Conservation (phyloP, 2,888 invertebrate species). For the Selenia dentaria region DNA sequence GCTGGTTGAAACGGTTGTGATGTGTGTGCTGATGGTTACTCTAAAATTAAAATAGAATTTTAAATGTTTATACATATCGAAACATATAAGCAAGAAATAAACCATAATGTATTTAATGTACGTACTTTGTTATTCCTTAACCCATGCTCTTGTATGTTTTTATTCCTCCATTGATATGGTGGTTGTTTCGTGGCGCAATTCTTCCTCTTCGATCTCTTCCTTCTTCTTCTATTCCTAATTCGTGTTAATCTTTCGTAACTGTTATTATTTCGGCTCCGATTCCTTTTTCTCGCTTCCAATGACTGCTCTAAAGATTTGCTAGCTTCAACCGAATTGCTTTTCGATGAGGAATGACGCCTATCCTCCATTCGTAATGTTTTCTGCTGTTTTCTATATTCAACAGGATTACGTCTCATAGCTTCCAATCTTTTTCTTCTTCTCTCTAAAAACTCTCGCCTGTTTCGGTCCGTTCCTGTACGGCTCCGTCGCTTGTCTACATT, state of each 20-base stretch:
- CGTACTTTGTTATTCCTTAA: slow-evolving; percentile 45
- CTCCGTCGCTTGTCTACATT: slow-evolving; percentile 75
- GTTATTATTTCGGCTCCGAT: slow-evolving; percentile 44
- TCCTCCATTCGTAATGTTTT: slow-evolving; percentile 61
- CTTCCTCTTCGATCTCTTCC: slow-evolving; percentile 61
- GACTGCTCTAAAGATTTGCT: slow-evolving; percentile 58
- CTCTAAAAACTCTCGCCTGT: slow-evolving; percentile 66
- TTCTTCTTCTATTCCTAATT: slow-evolving; percentile 64
- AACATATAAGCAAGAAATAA: neutral
- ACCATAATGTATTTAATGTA: neutral
- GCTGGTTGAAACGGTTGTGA: slow-evolving; percentile 47
- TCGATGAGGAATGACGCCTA: slow-evolving; percentile 49
- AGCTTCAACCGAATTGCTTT: slow-evolving; percentile 58
- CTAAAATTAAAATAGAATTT: slow-evolving; percentile 31
- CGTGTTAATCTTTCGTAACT: slow-evolving; percentile 53
- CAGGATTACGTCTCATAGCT: slow-evolving; percentile 67
- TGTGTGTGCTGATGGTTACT: slow-evolving; percentile 51
- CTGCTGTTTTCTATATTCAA: slow-evolving; percentile 67
- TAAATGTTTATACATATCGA: neutral
- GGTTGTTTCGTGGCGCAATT: slow-evolving; percentile 77
- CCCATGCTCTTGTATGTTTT: slow-evolving; percentile 44
- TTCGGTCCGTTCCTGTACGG: slow-evolving; percentile 83
- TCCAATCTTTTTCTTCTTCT: slow-evolving; percentile 63
- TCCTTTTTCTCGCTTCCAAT: slow-evolving; percentile 42
- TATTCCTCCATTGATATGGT: slow-evolving; percentile 67